Evolutionary conservation across 2,113 vertebrate genomes (phyloP).

Genomic region (Bubo bubo): DNA sequence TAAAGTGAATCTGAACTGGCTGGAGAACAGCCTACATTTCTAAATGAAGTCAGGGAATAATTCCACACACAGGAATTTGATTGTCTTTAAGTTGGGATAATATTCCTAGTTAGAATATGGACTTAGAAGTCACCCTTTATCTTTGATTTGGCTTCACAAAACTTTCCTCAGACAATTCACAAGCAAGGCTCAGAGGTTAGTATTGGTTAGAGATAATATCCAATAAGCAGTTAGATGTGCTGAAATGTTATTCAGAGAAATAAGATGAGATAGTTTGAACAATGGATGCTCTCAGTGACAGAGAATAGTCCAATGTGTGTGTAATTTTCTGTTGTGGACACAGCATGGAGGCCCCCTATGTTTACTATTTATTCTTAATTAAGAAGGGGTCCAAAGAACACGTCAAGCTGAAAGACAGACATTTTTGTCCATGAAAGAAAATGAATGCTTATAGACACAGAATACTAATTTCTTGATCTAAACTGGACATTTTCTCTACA

Average conservation of each 20-base stretch:
- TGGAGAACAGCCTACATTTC: not conserved
- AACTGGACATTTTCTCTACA: not conserved
- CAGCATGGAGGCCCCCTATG: not conserved
- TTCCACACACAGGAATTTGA: not conserved
- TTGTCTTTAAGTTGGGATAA: not conserved
- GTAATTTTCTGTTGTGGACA: not conserved
- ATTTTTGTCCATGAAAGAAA: not conserved
- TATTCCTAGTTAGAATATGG: not conserved
- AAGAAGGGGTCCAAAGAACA: not conserved
- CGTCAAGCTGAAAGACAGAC: not conserved
- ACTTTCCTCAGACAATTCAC: not conserved
- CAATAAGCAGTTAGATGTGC: not conserved
- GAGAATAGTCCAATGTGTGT: not conserved
- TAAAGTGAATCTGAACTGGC: not conserved
- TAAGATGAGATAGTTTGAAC: not conserved
- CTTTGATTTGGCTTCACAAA: not conserved
- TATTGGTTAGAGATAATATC: not conserved
- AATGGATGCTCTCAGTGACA: not conserved
- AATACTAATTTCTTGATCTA: not conserved
- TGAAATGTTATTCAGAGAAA: not conserved
- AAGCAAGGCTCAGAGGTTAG: not conserved
- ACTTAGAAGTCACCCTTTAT: not conserved
- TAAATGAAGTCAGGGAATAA: not conserved
- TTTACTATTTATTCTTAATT: not conserved
- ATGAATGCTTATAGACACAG: not conserved